Conservation (phyloP, 2,888 invertebrate species). For the Cordylochernes scorpioides region DNA sequence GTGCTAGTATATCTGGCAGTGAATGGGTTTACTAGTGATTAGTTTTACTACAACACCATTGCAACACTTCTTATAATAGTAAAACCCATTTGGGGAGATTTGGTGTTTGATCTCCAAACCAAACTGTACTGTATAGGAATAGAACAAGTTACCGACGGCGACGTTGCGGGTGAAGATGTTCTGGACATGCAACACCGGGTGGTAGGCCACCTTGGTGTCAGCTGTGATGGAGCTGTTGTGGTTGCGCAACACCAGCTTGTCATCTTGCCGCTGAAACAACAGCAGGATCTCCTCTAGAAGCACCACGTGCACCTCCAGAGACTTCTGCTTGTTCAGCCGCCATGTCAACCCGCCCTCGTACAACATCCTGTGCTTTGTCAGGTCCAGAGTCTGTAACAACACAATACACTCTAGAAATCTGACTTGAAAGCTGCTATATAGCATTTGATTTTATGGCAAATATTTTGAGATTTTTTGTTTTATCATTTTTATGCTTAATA, state of each 20-base stretch:
- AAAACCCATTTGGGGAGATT: too few relatives aligned
- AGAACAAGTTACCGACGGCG: constrained; percentile 51
- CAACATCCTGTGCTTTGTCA: constrained; percentile 47
- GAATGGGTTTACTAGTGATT: too few relatives aligned
- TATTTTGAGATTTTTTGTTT: too few relatives aligned
- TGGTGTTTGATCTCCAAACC: too few relatives aligned
- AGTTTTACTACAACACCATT: too few relatives aligned
- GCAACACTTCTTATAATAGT: too few relatives aligned
- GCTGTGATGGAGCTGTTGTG: constrained; percentile 23
- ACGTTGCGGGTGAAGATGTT: constrained; percentile 51
- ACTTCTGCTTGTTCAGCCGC: constrained; percentile 38
- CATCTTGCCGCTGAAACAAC: constrained; percentile 53
- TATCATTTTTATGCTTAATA: too few relatives aligned
- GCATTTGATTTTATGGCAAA: too few relatives aligned
- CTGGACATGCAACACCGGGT: constrained; percentile 55
- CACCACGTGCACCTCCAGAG: constrained; percentile 46
- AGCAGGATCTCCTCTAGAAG: constrained; percentile 58
- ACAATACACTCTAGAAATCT: too few relatives aligned
- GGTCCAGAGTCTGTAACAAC: constrained; percentile 37
- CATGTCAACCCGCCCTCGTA: constrained; percentile 57
- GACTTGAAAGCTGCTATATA: too few relatives aligned
- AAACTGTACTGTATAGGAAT: too few relatives aligned
- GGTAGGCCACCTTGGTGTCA: constrained; percentile 24
- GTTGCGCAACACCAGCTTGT: constrained; percentile 46
- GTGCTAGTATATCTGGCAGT: too few relatives aligned